Percentiles rank a stretch among this genome's conserved stretches.
phyloP scores from a whole-genome alignment of 2,113 vertebrate species.

The Ranitomeya imitator region DNA sequence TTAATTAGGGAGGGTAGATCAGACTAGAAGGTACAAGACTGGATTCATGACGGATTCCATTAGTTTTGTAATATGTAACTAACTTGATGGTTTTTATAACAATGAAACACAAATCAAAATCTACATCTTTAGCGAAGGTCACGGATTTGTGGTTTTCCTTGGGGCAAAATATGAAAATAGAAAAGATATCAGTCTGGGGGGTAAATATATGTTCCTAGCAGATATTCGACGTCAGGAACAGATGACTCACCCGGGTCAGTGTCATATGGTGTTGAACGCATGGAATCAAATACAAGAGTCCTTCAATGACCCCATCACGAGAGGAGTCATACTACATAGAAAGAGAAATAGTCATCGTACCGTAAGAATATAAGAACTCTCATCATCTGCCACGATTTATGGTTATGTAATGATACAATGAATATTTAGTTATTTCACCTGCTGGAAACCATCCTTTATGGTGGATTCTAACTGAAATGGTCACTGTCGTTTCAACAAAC shows the following conservation, averaged over 20 bases:
- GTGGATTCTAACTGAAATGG: too few species aligned
- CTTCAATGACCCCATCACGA: neutral
- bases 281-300: neutral
- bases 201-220: neutral
- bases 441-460: too few species aligned
- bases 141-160: neutral
- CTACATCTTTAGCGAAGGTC: neutral
- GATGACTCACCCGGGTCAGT: conserved; percentile 8
- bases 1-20: too few species aligned
- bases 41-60: neutral
- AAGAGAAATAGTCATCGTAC: neutral
- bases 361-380: too few species aligned
- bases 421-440: too few species aligned
- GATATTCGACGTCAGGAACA: neutral
- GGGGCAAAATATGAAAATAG: neutral
- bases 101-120: neutral
- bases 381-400: too few species aligned
- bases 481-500: too few species aligned
- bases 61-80: neutral
- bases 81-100: neutral
- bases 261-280: neutral
- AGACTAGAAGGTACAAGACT: neutral
- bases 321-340: neutral
- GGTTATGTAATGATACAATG: too few species aligned
- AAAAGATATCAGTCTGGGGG: neutral